A percentile compares a stretch with the other conserved stretches of the same genome.
phyloP scores from a whole-genome alignment of 2,888 invertebrate genomes.

The Pelosia muscerda region DNA sequence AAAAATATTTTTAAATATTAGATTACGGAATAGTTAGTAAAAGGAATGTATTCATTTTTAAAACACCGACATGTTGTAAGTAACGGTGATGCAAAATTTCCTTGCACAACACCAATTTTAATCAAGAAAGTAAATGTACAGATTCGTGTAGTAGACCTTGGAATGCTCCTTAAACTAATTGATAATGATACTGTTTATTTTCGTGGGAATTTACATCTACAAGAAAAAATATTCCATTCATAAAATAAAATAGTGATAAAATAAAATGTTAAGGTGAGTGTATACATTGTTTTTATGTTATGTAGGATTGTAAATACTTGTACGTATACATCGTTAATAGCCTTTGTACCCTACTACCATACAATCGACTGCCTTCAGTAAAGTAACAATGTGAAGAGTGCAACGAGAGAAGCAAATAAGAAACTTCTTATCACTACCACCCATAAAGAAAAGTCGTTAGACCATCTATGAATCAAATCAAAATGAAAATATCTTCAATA shows the following conservation, averaged over 20 bases:
- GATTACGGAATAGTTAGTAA: neutral
- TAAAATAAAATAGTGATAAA: neutral
- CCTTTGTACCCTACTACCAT: neutral
- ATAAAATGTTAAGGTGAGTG: neutral
- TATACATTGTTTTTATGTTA: neutral
- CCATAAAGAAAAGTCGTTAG: too few relatives aligned
- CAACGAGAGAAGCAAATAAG: too few relatives aligned
- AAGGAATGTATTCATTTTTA: neutral
- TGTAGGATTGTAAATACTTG: neutral
- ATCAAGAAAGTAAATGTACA: slow-evolving; percentile 29
- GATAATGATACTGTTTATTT: slow-evolving; percentile 12
- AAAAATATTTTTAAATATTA: neutral
- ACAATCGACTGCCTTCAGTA: too few relatives aligned
- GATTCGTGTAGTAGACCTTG: slow-evolving; percentile 27
- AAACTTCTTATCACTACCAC: too few relatives aligned
- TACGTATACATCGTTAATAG: neutral
- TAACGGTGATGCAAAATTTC: slow-evolving; percentile 19
- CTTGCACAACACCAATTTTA: slow-evolving; percentile 15
- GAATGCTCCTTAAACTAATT: slow-evolving; percentile 10
- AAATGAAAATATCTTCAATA: too few relatives aligned
- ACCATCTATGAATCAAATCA: too few relatives aligned
- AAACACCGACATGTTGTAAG: slow-evolving; percentile 14
- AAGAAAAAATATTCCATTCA: neutral
- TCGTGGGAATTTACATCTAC: slow-evolving; percentile 9
- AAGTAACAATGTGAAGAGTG: too few relatives aligned